phyloP scores from a whole-genome alignment of 2,888 invertebrate genomes.

The Frankliniella intonsa region DNA sequence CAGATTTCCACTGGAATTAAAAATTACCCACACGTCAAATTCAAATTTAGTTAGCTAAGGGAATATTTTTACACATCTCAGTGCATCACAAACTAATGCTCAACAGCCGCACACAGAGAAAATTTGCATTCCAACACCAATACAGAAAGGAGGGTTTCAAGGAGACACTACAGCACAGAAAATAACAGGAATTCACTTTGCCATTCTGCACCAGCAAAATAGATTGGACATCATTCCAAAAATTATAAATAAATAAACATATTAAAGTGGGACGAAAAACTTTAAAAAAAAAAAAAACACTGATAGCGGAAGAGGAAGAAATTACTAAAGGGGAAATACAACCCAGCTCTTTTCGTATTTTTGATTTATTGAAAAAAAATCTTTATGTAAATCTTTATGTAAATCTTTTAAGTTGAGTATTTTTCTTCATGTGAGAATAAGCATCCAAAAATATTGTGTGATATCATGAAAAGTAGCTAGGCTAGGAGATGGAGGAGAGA shows the following conservation, averaged over 20 bases:
- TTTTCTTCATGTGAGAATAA: neutral
- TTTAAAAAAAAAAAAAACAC: neutral
- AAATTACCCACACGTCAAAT: neutral
- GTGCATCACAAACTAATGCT: constrained; percentile 41
- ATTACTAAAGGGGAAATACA: neutral
- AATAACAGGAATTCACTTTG: neutral
- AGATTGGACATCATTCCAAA: neutral
- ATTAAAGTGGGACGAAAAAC: neutral
- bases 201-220: neutral
- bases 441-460: neutral
- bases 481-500: neutral
- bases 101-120: constrained; percentile 41
- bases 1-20: neutral
- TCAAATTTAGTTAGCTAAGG: too few relatives aligned
- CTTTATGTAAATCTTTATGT: neutral
- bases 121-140: constrained; percentile 33
- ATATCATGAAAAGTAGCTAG: neutral
- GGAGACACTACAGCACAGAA: constrained; percentile 5
- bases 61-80: constrained; percentile 37
- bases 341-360: neutral
- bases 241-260: neutral
- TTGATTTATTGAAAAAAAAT: neutral
- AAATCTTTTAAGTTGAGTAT: neutral
- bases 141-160: constrained; percentile 39
- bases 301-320: constrained; percentile 13